phyloP scores from a whole-genome alignment of 2,113 vertebrate species.

The Cryptoleucopteryx plumbea region DNA sequence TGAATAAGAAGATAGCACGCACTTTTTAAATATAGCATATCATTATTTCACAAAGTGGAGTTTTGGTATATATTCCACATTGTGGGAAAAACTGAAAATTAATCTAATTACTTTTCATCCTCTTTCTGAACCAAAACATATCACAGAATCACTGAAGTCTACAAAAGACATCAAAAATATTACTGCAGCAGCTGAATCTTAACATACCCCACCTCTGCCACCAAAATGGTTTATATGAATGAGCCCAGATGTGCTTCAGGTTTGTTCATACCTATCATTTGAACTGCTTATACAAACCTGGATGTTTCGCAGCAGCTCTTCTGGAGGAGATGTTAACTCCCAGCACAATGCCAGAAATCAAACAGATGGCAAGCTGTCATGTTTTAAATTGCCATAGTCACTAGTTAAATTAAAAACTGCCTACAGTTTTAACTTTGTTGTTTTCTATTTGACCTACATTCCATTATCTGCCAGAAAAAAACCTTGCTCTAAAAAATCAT shows the following conservation, averaged over 20 bases:
- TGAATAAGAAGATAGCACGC: neutral
- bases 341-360: neutral
- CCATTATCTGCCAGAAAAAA: neutral
- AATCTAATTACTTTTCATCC: neutral
- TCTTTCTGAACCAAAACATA: neutral
- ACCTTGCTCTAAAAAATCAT: neutral
- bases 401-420: neutral
- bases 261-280: neutral
- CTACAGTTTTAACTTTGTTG: neutral
- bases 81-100: neutral
- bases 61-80: neutral
- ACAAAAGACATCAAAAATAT: neutral
- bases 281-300: neutral
- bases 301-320: neutral
- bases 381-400: neutral
- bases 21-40: neutral
- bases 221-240: neutral
- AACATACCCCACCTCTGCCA: neutral
- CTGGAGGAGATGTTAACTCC: neutral
- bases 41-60: neutral
- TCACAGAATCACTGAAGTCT: neutral
- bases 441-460: neutral
- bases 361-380: neutral
- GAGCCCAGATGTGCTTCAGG: neutral
- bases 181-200: neutral